Evolutionary conservation across 2,888 invertebrate genomes (phyloP), one percentile per base, ranked within the genome.

Genomic region (Clistopyga incitator): DNA sequence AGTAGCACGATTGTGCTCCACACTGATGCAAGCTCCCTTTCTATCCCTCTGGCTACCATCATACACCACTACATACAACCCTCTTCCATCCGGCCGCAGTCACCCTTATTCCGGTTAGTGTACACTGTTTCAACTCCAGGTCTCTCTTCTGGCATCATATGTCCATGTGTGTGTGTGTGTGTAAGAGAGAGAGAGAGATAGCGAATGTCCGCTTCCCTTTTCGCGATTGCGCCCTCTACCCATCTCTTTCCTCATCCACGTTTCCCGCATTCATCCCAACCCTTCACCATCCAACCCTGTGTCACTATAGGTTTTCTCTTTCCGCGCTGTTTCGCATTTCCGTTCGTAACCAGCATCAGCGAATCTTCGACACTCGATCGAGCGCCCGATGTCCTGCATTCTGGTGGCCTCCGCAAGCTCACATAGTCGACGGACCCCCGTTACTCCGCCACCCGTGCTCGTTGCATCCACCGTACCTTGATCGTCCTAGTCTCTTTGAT

Each of bases 291-390:
- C 29, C 38, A 38, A 38, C 29, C 61, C 65, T 20, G 1, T 72
- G 20, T n/a, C 18, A 18, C 29, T 15, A 18, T 42, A 10, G 38
- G 29, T 72, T 59, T 70, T 75, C 81, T 72, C 77, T 68, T 84
- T 81, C 56, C 74, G 29, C 77, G 54, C 74, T 64, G 68, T 77
- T 64, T 74, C 68, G 68, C 59, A 47, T 78, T 83, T 80, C 68
- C 68, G 50, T 34, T 29, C 72, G 68, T 71, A 74, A 70, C 81
- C 70, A 78, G 68, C 74, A 74, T 78, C 81, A 81, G 74, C 78
- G 74, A 81, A 84, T 84, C 84, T 84, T 78, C 78, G 78, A 78
- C 81, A 78, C 84, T 84, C 77, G 81, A 84, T 81, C 74, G 74
- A 78, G 68, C 72, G 47, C 71, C 50, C 72, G 72, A 77, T 77